Evolutionary conservation across 2,797 vertebrate species (phyloP).

Genomic region (Mus caroli): DNA sequence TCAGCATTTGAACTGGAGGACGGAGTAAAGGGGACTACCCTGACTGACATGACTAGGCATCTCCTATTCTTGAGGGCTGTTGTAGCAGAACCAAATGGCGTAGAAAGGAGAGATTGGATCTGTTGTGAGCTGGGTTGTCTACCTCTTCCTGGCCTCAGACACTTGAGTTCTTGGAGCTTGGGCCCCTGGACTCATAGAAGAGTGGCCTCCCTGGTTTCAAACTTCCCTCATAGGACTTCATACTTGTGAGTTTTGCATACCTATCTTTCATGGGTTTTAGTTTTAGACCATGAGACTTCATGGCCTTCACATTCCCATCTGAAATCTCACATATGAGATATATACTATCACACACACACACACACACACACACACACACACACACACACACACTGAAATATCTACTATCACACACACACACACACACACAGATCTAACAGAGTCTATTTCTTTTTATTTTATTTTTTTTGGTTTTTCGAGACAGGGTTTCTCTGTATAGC

Average conservation of each 20-base stretch:
- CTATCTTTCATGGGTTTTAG: not conserved
- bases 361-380: not conserved
- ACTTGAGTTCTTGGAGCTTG: not conserved
- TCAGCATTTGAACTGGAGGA: not conserved
- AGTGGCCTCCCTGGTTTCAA: too few species aligned
- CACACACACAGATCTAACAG: not conserved
- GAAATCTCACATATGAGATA: not conserved
- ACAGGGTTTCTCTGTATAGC: too few species aligned
- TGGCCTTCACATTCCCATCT: not conserved
- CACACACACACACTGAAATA: not conserved
- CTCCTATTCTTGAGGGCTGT: not conserved
- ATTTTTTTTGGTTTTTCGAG: too few species aligned
- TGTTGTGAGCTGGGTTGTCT: too few species aligned
- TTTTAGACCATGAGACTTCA: not conserved
- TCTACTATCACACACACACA: not conserved
- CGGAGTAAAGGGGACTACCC: not conserved
- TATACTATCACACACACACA: not conserved
- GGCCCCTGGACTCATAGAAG: not conserved
- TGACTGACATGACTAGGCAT: rapidly evolving
- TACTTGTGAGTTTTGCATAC: not conserved
- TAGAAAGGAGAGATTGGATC: not conserved
- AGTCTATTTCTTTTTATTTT: not conserved
- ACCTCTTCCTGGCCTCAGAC: too few species aligned
- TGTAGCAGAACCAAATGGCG: not conserved
- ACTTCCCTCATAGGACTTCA: not conserved